Evolutionary conservation across 2,888 invertebrate species (phyloP).

Genomic region (Drosophila niveifrons): DNA sequence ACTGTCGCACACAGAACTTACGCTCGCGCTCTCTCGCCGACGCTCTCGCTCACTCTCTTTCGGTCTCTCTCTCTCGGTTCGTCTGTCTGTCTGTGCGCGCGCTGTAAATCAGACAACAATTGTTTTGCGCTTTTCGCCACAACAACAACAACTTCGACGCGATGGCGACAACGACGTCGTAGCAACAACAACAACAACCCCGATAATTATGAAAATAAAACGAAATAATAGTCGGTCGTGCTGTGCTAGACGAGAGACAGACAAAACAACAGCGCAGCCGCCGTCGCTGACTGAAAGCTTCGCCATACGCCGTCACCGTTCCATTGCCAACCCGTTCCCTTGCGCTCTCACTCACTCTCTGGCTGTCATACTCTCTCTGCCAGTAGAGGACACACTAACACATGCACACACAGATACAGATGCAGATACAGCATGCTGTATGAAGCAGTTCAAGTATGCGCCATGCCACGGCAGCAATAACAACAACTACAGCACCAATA

Average conservation of each 20-base stretch:
- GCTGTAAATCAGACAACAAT: conserved; percentile 69
- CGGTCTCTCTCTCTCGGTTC: conserved; percentile 16
- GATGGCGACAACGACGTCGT: conserved; percentile 15
- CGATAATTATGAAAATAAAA: conserved; percentile 70
- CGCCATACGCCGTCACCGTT: conserved; percentile 38
- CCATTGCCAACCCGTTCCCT: conserved; percentile 47
- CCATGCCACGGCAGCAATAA: conserved; percentile 22
- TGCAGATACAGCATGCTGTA: conserved; percentile 31
- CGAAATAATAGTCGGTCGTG: conserved; percentile 43
- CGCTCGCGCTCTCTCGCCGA: conserved; percentile 6
- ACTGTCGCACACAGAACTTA: not conserved
- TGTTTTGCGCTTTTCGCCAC: conserved; percentile 69
- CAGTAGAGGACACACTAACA: conserved; percentile 10
- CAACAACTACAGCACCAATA: conserved; percentile 17
- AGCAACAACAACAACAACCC: conserved; percentile 40
- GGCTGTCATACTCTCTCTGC: not conserved
- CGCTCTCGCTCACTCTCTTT: conserved; percentile 13
- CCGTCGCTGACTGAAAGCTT: conserved; percentile 48
- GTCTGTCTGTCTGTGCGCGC: conserved; percentile 41
- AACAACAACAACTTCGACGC: conserved; percentile 37
- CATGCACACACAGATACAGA: not conserved
- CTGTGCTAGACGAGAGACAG: conserved; percentile 54
- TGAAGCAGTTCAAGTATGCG: conserved; percentile 32
- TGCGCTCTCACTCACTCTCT: conserved; percentile 12
- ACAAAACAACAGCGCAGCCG: conserved; percentile 61